Evolutionary conservation across 2,888 invertebrate species (phyloP).

Genomic region (Torymus aiolomorphi): DNA sequence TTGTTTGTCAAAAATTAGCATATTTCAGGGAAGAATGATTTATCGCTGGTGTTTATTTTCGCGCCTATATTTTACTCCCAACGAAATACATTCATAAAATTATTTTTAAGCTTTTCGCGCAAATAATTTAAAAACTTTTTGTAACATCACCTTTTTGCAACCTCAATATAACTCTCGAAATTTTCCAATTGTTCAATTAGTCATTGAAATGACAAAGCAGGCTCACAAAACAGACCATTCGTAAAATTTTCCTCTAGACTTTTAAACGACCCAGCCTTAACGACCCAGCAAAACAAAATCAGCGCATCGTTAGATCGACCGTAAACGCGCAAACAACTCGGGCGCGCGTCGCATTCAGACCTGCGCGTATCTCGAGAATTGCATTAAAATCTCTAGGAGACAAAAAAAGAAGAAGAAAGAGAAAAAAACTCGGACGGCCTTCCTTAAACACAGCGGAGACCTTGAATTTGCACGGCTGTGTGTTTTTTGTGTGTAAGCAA

Average conservation of each 20-base stretch:
- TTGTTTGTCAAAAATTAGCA: conserved; percentile 24
- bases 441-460: conserved; percentile 28
- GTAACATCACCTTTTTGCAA: too few relatives aligned
- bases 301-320: background rate
- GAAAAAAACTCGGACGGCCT: background rate
- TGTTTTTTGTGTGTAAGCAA: conserved; percentile 25
- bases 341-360: background rate
- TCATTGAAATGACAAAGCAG: too few relatives aligned
- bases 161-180: too few relatives aligned
- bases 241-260: too few relatives aligned
- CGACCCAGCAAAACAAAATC: background rate
- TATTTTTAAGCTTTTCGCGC: too few relatives aligned
- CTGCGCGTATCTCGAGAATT: background rate
- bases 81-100: too few relatives aligned
- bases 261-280: too few relatives aligned
- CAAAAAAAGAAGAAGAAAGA: conserved; percentile 2
- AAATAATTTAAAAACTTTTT: too few relatives aligned
- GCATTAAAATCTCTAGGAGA: conserved; percentile 34
- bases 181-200: too few relatives aligned
- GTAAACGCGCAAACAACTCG: background rate
- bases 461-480: conserved; percentile 51
- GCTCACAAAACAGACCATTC: too few relatives aligned
- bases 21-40: background rate
- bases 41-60: background rate
- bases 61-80: background rate